Base-by-base conservation (phyloP, 64 coral and sea anemone species). In the Pocillopora verrucosa region DNA sequence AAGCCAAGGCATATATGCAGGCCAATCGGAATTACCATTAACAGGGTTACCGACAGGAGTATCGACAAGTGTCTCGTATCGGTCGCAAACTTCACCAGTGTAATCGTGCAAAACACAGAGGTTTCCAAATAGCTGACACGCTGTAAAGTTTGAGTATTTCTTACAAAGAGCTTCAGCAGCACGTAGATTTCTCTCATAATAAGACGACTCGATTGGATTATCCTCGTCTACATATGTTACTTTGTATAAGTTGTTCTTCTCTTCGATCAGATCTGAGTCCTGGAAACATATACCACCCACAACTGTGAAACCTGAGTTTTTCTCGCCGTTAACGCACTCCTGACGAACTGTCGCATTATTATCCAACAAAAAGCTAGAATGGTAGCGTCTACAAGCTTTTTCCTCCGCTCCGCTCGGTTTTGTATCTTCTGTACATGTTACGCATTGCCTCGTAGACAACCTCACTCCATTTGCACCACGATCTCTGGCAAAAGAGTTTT, bases 61-160 rank as follows among this genome's bases (percentile, higher is more conserved):
- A 56, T 76, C 73, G 11, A 90, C 83, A 36, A 99, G 60, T 0
- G 87, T 83, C 24, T 57, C 38, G 78, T 80, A 99, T 37, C 64
- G 59, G 20, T 93, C 76, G 51, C 97, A 99, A 2, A 94, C 93
- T 67, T 78, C 91, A 35, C 80, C 77, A 14, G 37, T 91, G 60
- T 99, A 99, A 59, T 92, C 92, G n/a, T 93, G 59, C 60, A 99
- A 73, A 0, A 95, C 94, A 38, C 97, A 99, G 59, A 99, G 57
- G 87, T 99, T 99, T 5, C 97, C 97, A 4, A 99, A 76, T 11
- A 99, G 81, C 82, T 99, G 97, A 77, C 97, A 99, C 0, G 97
- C 91, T 15, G 97, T 99, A 72, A 95, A 95, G 56, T 99, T 99
- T 13, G 75, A 87, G 22, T 95, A 13, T 16, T 75, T 30, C 5